phyloP scores from a whole-genome alignment of 2,888 invertebrate genomes.

The Tubulanus polymorphus region DNA sequence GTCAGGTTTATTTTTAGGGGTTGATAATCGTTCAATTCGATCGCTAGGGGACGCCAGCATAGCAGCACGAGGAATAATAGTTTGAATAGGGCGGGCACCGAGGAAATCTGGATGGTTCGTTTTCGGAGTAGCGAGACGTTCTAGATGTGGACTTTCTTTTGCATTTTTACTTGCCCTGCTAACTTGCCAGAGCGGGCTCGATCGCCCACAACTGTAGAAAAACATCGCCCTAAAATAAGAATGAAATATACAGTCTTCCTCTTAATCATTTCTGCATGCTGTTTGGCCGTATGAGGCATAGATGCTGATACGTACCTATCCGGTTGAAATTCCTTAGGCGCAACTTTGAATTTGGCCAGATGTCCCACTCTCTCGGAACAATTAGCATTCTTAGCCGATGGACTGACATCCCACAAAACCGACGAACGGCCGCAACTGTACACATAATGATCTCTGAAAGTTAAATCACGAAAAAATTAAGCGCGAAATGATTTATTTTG shows the following conservation, averaged over 20 bases:
- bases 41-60: conserved; percentile 26
- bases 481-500: too few species aligned
- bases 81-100: conserved; percentile 28
- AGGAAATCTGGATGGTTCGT: conserved; percentile 23
- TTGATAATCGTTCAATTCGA: conserved; percentile 27
- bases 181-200: conserved; percentile 35
- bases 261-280: neutral
- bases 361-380: neutral
- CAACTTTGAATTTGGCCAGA: neutral
- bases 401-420: conserved; percentile 2
- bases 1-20: conserved; percentile 31
- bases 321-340: neutral
- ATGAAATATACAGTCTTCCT: neutral
- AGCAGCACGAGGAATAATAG: conserved; percentile 27
- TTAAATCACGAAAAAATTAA: conserved; percentile 10
- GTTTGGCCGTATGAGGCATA: neutral
- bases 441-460: conserved; percentile 7
- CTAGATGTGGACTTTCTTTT: conserved; percentile 24
- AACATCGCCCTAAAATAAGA: conserved; percentile 38
- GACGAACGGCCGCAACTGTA: conserved; percentile 10
- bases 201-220: conserved; percentile 40
- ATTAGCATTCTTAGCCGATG: neutral
- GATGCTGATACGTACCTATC: neutral
- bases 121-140: conserved; percentile 29
- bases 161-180: conserved; percentile 25